Percentiles rank a stretch among this genome's conserved stretches.
Evolutionary conservation across 1,140 invertebrate species (phyloP).

Genomic region (Aricia agestis): DNA sequence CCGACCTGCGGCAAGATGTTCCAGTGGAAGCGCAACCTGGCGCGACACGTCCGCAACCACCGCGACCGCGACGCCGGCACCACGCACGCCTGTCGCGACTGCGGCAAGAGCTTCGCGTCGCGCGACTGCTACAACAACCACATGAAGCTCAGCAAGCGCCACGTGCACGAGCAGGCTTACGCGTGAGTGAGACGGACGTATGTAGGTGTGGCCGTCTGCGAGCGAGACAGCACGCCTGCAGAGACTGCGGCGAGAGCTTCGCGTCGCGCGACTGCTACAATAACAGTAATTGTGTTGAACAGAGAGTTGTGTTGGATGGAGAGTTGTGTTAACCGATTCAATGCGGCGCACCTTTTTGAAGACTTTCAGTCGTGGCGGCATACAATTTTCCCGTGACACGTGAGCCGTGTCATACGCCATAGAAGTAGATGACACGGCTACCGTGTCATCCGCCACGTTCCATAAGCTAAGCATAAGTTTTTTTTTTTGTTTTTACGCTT

Average conservation of each 20-base stretch:
- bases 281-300: constrained; percentile 36
- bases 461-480: too few species aligned
- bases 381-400: too few species aligned
- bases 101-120: constrained; percentile 55
- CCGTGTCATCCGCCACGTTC: too few species aligned
- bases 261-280: constrained; percentile 57
- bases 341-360: too few species aligned
- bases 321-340: too few species aligned
- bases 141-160: constrained; percentile 58
- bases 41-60: constrained; percentile 52
- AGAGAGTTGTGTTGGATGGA: too few species aligned
- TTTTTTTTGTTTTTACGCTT: too few species aligned
- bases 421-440: too few species aligned
- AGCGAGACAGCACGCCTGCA: constrained; percentile 39
- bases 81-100: constrained; percentile 49
- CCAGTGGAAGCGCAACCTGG: constrained; percentile 64
- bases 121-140: constrained; percentile 64
- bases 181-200: constrained; percentile 36
- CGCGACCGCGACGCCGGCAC: constrained; percentile 45
- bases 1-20: constrained; percentile 61
- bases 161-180: constrained; percentile 44
- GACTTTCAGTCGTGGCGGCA: too few species aligned
- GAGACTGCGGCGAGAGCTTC: constrained; percentile 57
- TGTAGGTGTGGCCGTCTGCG: background rate
- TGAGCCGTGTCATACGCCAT: too few species aligned